phyloP scores from a whole-genome alignment of 1,140 invertebrate genomes.

The Halesus radiatus region DNA sequence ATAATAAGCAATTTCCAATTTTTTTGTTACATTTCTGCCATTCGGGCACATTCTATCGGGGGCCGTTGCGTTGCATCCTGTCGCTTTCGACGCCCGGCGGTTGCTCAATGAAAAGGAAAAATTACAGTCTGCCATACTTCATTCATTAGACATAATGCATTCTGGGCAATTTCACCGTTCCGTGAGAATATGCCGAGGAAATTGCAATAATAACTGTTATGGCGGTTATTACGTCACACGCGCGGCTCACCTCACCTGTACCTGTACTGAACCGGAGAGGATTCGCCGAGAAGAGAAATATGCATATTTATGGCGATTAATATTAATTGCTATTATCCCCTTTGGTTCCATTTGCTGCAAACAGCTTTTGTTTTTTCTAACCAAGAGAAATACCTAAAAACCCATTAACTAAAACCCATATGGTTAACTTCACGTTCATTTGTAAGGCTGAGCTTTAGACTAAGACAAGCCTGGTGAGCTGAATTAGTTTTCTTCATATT shows the following conservation, averaged over 20 bases:
- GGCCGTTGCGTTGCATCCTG: slow-evolving; percentile 37
- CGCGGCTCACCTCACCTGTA: neutral
- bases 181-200: slow-evolving; percentile 38
- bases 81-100: neutral
- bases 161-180: slow-evolving; percentile 26
- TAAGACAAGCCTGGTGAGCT: too few species aligned
- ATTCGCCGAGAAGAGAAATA: neutral
- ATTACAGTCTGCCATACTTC: slow-evolving; percentile 16
- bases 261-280: neutral
- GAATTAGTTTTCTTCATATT: too few species aligned
- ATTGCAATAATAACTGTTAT: neutral
- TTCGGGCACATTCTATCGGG: slow-evolving; percentile 22
- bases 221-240: neutral
- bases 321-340: too few species aligned
- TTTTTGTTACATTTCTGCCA: slow-evolving; percentile 42
- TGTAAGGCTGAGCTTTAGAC: too few species aligned
- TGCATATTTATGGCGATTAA: too few species aligned
- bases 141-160: slow-evolving; percentile 35
- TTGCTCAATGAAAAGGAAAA: slow-evolving; percentile 20
- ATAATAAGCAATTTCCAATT: slow-evolving; percentile 45
- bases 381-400: too few species aligned
- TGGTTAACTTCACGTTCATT: too few species aligned
- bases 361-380: too few species aligned
- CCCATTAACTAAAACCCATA: too few species aligned
- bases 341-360: too few species aligned